phyloP scores from a whole-genome alignment of 2,113 vertebrate genomes.

The Oryzias curvinotus region DNA sequence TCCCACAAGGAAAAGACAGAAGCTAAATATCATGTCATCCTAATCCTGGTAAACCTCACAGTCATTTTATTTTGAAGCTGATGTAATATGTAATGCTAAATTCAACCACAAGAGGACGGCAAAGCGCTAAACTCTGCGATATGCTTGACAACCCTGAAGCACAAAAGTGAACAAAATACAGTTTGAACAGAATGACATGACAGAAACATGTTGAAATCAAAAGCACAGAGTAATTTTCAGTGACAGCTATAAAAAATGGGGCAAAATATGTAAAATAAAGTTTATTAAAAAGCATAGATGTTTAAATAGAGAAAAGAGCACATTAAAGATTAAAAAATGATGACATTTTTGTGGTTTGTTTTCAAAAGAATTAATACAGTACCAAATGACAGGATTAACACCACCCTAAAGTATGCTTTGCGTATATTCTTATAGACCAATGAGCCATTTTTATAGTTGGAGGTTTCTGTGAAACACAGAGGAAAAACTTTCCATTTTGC shows the following conservation, averaged over 20 bases:
- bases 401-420: no score
- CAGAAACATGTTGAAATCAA: neutral
- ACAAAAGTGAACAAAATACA: neutral
- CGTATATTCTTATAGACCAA: neutral
- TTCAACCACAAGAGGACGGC: constrained; percentile 63
- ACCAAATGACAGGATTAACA: no score
- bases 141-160: neutral
- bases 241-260: neutral
- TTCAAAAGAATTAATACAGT: no score
- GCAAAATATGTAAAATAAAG: neutral
- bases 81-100: constrained; percentile 3
- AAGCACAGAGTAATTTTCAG: neutral
- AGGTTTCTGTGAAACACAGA: constrained; percentile 30
- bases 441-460: neutral
- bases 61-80: constrained; percentile 37
- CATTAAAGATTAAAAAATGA: no score
- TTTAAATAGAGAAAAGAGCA: no score
- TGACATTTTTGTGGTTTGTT: no score
- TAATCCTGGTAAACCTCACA: constrained; percentile 2
- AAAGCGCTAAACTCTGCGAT: constrained; percentile 14
- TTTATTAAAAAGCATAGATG: neutral
- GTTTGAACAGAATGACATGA: neutral
- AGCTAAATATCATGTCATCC: constrained; percentile 36
- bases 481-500: constrained; percentile 24
- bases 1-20: constrained; percentile 31